Conservation (phyloP, 1,140 invertebrate species). For the Hylaeus volcanicus region DNA sequence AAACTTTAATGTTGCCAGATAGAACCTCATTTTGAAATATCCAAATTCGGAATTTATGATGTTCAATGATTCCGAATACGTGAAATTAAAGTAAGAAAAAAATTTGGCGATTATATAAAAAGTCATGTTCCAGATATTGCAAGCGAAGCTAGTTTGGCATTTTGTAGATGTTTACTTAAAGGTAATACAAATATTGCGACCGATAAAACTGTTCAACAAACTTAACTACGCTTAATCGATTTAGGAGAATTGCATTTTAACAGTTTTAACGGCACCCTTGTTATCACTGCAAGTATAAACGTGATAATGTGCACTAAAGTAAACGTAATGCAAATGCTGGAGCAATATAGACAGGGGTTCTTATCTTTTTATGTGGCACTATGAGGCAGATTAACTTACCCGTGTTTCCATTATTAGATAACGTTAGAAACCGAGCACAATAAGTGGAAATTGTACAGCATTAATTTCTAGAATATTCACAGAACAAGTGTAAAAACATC, state of each 20-base stretch:
- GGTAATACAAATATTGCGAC: neutral
- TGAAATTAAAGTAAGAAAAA: no score
- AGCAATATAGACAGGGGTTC: neutral
- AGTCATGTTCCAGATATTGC: neutral
- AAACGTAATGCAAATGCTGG: slow-evolving; percentile 4
- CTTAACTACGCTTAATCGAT: slow-evolving; percentile 14
- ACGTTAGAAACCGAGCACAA: neutral
- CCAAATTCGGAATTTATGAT: no score
- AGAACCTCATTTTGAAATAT: no score
- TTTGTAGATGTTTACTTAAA: neutral
- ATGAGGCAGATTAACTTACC: slow-evolving; percentile 7
- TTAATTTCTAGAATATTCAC: neutral
- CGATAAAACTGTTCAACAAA: neutral
- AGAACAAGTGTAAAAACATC: neutral
- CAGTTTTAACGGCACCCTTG: slow-evolving; percentile 2
- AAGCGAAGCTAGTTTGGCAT: neutral
- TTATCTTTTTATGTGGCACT: neutral
- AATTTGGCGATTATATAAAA: no score
- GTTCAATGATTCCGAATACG: no score
- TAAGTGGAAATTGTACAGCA: neutral
- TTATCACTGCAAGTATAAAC: slow-evolving; percentile 9
- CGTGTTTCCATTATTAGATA: neutral
- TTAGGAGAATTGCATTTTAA: neutral
- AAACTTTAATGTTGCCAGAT: no score
- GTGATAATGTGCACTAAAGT: neutral